These are phyloP conservation scores for Anableps anableps DNA, from an alignment of 2,797 vertebrate genomes.

Conservation along the genomic window DNA sequence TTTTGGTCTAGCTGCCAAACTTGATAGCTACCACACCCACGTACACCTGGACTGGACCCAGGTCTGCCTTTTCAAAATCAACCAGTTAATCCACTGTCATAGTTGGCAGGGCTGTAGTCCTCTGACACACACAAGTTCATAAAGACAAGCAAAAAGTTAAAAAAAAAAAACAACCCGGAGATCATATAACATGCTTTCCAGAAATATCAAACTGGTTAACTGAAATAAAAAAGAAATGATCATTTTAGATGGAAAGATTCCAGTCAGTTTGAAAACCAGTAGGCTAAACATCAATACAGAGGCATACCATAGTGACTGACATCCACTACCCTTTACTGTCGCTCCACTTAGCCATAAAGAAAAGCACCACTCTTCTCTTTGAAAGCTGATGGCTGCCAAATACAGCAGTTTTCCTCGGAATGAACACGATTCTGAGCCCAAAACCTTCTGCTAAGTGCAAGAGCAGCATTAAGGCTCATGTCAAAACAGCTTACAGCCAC, in stretches of 20 bases:
- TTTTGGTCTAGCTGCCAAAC: neutral
- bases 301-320: conserved; percentile 68
- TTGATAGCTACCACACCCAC: neutral
- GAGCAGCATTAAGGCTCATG: conserved; percentile 75
- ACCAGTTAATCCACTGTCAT: neutral
- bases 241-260: neutral
- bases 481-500: conserved; percentile 80
- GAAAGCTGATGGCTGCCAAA: conserved; percentile 60
- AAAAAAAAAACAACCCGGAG: neutral
- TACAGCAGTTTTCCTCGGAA: conserved; percentile 34
- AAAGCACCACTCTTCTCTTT: conserved; percentile 60
- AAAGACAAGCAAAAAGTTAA: neutral
- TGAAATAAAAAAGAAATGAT: neutral
- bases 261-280: conserved; percentile 11
- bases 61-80: neutral
- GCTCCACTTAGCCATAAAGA: conserved; percentile 50
- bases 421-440: conserved; percentile 58
- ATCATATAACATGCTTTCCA: neutral
- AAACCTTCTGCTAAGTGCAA: conserved; percentile 69
- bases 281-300: conserved; percentile 13
- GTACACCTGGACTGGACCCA: neutral
- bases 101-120: neutral
- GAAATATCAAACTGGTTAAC: neutral
- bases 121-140: neutral
- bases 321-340: conserved; percentile 47